Evolutionary conservation across 2,888 invertebrate species (phyloP), one percentile per base, ranked within the genome.

Genomic region (Philereme vetulata): DNA sequence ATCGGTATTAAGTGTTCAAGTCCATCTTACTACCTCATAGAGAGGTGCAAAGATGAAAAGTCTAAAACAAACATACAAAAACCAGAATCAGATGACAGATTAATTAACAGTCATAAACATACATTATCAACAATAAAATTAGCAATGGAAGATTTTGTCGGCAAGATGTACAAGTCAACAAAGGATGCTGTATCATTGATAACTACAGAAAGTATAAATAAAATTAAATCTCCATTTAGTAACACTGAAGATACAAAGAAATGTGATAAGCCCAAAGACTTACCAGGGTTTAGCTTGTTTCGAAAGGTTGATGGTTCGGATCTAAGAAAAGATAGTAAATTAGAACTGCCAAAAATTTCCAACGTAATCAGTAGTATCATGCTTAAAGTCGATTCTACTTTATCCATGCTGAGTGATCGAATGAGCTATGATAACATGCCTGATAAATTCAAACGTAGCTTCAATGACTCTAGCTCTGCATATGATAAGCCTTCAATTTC

Each of bases 81-180:
- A 9, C 21, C 9, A 10, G 47, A 43, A 8, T 4, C 40, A 44
- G 32, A 57, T 5, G 56, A 57, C 1, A 48, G 56, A 5, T 62
- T 75, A 11, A 9, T 71, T 0, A 66, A 78, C 4, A 65, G 69
- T 34, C 78, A 80, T 55, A 65, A 62, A 21, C 67, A 78, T 67
- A 75, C 84, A 0, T 61, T 85, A 43, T 62, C 71, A 4, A 78
- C 75, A 0, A 72, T 87, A 5, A 82, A 78, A 71, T 59, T 63
- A 36, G 80, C 82, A 4, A 75, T 84, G 61, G 75, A 80, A 70
- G 80, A 80, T 59, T 72, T 86, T 32, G 65, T 82, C 2, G 75
- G 71, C 4, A 82, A 78, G 63, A 72, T 80, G 2, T 81, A 74
- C 55, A 70, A 66, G 4, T 74, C 71, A 43, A 81, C 85, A 0